These are phyloP conservation scores for Notoglanidium macrostoma DNA, from an alignment of 2,797 vertebrate genomes.

Conservation along the genomic window DNA sequence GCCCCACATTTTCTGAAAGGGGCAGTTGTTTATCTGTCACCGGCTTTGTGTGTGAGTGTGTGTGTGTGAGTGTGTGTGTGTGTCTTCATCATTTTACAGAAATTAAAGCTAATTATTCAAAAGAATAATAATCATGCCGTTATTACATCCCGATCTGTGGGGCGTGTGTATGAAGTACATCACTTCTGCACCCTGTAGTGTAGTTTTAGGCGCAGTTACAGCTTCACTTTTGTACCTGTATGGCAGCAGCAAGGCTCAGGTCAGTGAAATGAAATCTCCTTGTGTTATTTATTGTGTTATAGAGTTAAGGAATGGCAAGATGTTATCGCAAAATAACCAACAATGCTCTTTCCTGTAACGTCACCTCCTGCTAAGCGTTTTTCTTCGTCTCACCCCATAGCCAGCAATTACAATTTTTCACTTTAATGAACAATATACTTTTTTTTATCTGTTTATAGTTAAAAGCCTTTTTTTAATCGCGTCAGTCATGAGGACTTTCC, in stretches of 20 bases:
- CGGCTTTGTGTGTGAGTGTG: constrained; percentile 1
- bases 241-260: constrained; percentile 74
- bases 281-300: background rate
- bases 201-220: constrained; percentile 72
- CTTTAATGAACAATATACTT: background rate
- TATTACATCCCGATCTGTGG: constrained; percentile 65
- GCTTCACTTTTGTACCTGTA: constrained; percentile 72
- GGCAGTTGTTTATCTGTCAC: background rate
- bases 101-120: background rate
- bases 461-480: background rate
- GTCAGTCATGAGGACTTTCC: too few species aligned
- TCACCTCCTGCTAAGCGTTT: background rate
- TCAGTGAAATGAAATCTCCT: constrained; percentile 58
- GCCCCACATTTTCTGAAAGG: constrained; percentile 11
- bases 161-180: constrained; percentile 65
- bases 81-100: constrained; percentile 57
- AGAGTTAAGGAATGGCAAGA: background rate
- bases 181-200: constrained; percentile 62
- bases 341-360: background rate
- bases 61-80: constrained; percentile 43
- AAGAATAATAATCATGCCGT: constrained; percentile 59
- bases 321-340: background rate
- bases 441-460: background rate
- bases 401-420: background rate
- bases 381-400: background rate